These are phyloP conservation scores for Ascidia mentula DNA, from an alignment of 23 tunicate genomes.

Conservation along the genomic window DNA sequence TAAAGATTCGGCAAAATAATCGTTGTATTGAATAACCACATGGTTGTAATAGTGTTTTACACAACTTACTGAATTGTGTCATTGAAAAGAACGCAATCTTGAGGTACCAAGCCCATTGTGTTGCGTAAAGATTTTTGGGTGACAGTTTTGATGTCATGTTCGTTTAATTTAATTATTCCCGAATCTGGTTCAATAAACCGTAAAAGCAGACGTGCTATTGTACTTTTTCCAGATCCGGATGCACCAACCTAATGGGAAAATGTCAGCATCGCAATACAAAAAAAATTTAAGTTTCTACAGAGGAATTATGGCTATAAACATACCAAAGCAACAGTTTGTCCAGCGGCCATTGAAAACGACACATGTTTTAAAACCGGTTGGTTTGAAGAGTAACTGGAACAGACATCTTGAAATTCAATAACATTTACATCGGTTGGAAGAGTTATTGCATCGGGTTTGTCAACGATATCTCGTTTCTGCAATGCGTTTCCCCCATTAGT, in stretches of 20 bases:
- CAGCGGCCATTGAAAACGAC: constrained; percentile 70
- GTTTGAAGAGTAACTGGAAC: constrained; percentile 67
- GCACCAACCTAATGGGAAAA: constrained; percentile 81
- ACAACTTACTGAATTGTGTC: constrained; percentile 68
- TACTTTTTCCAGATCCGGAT: constrained; percentile 93
- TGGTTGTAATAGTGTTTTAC: neutral
- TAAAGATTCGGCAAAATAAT: neutral
- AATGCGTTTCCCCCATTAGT: neutral
- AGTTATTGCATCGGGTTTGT: constrained; percentile 47
- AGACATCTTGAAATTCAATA: constrained; percentile 80
- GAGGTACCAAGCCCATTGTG: constrained; percentile 86
- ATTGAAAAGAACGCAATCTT: constrained; percentile 90
- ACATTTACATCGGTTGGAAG: constrained; percentile 32
- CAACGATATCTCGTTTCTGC: constrained; percentile 67
- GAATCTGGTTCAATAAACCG: constrained; percentile 80
- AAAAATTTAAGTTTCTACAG: too few species aligned
- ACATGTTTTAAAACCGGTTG: constrained; percentile 61
- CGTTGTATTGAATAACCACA: neutral
- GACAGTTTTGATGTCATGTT: constrained; percentile 58
- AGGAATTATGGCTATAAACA: constrained; percentile 7
- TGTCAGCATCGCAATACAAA: too few species aligned
- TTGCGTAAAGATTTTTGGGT: constrained; percentile 64
- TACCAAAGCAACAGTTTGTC: constrained; percentile 84
- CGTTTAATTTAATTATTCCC: constrained; percentile 65
- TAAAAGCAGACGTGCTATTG: constrained; percentile 79